These are phyloP conservation scores for Luffia ferchaultella DNA, from an alignment of 2,888 invertebrate genomes.

Conservation along the genomic window DNA sequence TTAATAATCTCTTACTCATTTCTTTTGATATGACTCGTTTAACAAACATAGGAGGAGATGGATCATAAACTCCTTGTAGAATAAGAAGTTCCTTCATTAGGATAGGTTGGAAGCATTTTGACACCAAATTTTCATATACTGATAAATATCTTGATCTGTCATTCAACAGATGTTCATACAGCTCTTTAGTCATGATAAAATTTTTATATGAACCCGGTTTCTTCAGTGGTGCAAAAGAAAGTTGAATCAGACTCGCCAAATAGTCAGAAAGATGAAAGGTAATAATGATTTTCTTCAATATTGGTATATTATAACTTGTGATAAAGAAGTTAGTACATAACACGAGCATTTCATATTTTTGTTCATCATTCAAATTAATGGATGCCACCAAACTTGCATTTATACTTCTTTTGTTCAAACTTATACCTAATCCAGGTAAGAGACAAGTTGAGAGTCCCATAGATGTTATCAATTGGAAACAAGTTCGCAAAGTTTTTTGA, in stretches of 20 bases:
- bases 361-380: constrained; percentile 44
- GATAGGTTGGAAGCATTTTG: constrained; percentile 65
- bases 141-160: constrained; percentile 59
- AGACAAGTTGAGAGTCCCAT: constrained; percentile 74
- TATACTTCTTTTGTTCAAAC: constrained; percentile 44
- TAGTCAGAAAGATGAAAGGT: constrained; percentile 67
- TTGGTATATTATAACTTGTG: constrained; percentile 48
- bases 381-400: constrained; percentile 30
- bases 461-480: constrained; percentile 69
- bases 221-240: constrained; percentile 71
- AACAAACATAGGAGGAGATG: constrained; percentile 69
- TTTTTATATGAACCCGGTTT: constrained; percentile 55
- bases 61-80: constrained; percentile 59
- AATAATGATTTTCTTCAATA: constrained; percentile 64
- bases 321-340: constrained; percentile 54
- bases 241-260: constrained; percentile 73
- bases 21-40: constrained; percentile 67
- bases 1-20: constrained; percentile 66
- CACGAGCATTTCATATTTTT: constrained; percentile 57
- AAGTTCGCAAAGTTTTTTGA: constrained; percentile 68
- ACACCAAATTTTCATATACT: constrained; percentile 58
- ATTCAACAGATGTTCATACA: constrained; percentile 51
- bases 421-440: constrained; percentile 70
- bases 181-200: constrained; percentile 64
- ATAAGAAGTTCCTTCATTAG: constrained; percentile 76